Evolutionary conservation across 2,888 invertebrate genomes (phyloP).

Genomic region (Chaitophorus viminalis): DNA sequence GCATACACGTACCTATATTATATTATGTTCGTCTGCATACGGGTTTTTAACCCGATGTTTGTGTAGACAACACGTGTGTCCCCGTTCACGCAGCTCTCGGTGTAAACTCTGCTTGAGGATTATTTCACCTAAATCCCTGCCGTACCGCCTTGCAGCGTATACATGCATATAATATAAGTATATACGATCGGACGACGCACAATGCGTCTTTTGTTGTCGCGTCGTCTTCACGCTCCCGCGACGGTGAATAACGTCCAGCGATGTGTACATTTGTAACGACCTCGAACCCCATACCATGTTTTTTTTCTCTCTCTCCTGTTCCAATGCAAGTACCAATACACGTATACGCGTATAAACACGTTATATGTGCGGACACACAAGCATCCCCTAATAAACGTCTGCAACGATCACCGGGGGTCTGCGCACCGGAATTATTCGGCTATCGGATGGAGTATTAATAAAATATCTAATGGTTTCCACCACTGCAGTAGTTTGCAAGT

Average conservation of each 20-base stretch:
- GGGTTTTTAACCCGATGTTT: not conserved
- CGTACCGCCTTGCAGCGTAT: not conserved
- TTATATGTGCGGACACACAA: not conserved
- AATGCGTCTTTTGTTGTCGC: constrained; percentile 48
- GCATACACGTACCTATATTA: no score
- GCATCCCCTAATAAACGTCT: constrained; percentile 30
- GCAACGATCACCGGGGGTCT: constrained; percentile 46
- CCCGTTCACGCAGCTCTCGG: not conserved
- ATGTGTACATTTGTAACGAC: constrained; percentile 47
- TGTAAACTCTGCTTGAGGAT: not conserved
- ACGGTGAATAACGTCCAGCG: not conserved
- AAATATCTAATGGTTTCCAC: constrained; percentile 17
- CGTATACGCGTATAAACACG: not conserved
- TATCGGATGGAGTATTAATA: not conserved
- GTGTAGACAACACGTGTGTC: not conserved
- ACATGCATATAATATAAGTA: no score
- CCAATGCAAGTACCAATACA: not conserved
- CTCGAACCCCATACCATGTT: constrained; percentile 46
- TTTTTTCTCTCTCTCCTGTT: not conserved
- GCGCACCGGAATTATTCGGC: constrained; percentile 35
- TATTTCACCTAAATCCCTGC: constrained; percentile 6
- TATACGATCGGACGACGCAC: constrained; percentile 14
- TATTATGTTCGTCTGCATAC: no score
- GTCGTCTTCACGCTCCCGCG: constrained; percentile 30
- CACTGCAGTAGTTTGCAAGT: not conserved